Conservation (phyloP, 1,140 invertebrate species). For the Heliconius hewitsoni region DNA sequence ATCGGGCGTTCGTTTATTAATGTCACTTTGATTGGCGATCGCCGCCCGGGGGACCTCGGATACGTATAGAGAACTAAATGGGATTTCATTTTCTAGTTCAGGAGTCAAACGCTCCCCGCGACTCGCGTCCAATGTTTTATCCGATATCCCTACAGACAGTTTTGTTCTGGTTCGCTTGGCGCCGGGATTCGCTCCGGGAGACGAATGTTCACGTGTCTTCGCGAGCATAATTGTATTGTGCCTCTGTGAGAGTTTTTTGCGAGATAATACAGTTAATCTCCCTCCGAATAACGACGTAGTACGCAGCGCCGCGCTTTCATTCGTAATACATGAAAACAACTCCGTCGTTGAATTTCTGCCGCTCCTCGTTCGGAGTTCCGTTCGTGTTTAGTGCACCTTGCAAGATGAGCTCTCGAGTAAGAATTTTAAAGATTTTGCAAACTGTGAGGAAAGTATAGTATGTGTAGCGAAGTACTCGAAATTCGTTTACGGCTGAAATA, state of each 20-base stretch:
- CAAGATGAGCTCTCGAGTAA: constrained; percentile 41
- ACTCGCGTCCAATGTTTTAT: constrained; percentile 58
- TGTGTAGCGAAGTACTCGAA: background rate
- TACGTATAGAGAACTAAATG: constrained; percentile 63
- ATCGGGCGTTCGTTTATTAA: constrained; percentile 69
- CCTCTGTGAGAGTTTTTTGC: constrained; percentile 56
- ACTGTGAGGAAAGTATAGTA: constrained; percentile 7
- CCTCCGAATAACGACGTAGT: constrained; percentile 55
- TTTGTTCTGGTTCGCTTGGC: constrained; percentile 63
- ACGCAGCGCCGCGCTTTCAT: constrained; percentile 45
- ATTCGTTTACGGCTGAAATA: constrained; percentile 36
- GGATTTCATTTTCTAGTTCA: constrained; percentile 78
- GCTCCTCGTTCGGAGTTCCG: constrained; percentile 39
- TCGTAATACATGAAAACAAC: constrained; percentile 49
- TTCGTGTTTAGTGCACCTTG: constrained; percentile 40
- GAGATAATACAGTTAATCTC: constrained; percentile 67
- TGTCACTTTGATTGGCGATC: constrained; percentile 61
- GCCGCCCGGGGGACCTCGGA: constrained; percentile 49
- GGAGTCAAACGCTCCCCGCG: constrained; percentile 69
- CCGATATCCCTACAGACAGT: constrained; percentile 56
- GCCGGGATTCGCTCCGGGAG: constrained; percentile 36
- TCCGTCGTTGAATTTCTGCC: constrained; percentile 40
- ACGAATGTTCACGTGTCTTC: constrained; percentile 47
- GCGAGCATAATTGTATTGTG: constrained; percentile 59
- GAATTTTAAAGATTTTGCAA: constrained; percentile 19